phyloP scores from a whole-genome alignment of 2,888 invertebrate species.

The Lepeophtheirus nordmannii region DNA sequence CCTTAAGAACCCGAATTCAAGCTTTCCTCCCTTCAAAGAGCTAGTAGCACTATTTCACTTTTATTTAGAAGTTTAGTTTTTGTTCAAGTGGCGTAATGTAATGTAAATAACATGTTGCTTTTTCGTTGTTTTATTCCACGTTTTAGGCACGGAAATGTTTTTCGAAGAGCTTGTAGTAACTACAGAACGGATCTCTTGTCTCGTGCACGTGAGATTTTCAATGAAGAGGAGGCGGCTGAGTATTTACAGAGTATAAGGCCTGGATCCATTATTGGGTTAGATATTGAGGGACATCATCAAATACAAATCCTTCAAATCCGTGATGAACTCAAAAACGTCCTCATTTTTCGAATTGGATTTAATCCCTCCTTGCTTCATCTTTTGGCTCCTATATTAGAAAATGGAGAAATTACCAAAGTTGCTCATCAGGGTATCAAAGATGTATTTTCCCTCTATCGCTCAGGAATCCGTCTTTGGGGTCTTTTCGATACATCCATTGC shows the following conservation, averaged over 20 bases:
- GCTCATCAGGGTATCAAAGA: not conserved
- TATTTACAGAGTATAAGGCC: not conserved
- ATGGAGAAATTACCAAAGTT: not conserved
- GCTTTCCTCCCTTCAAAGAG: too few species aligned
- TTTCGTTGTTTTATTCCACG: too few species aligned
- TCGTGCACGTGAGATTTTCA: not conserved
- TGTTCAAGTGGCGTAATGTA: too few species aligned
- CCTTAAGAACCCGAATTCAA: too few species aligned
- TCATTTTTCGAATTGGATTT: not conserved
- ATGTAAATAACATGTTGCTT: too few species aligned
- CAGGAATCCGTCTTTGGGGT: not conserved
- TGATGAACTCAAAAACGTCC: not conserved
- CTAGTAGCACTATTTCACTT: too few species aligned
- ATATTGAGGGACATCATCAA: conserved; percentile 1
- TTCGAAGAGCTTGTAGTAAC: not conserved
- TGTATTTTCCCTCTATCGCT: not conserved
- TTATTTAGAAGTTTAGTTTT: too few species aligned
- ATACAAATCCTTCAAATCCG: not conserved
- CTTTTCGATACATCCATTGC: conserved; percentile 14
- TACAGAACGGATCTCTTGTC: not conserved
- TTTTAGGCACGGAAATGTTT: too few species aligned
- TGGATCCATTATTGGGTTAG: not conserved
- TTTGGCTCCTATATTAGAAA: not conserved
- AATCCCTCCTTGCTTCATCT: not conserved
- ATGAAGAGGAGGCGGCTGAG: not conserved